Evolutionary conservation across 2,113 vertebrate genomes (phyloP).

Genomic region (Mohoua ochrocephala): DNA sequence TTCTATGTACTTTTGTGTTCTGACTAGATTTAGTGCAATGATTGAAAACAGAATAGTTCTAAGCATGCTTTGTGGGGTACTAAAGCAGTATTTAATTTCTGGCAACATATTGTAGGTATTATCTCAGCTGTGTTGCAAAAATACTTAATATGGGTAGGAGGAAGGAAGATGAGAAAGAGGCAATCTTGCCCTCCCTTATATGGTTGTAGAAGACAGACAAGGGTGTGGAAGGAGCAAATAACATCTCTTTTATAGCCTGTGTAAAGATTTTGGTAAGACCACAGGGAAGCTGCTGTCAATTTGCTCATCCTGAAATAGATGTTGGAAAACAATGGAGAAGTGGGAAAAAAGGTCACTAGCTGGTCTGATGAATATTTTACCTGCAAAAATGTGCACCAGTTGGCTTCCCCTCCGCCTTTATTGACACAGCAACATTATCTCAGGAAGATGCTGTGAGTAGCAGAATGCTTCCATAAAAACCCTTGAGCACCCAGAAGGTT

Average conservation of each 20-base stretch:
- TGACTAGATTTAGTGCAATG: neutral
- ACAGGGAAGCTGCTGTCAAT: neutral
- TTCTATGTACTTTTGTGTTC: slow-evolving; percentile 14
- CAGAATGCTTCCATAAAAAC: neutral
- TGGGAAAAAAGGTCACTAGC: neutral
- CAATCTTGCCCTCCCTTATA: slow-evolving; percentile 19
- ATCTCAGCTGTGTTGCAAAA: slow-evolving; percentile 8
- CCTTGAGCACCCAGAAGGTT: neutral
- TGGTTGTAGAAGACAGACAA: neutral
- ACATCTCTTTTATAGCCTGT: neutral
- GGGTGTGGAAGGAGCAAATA: neutral
- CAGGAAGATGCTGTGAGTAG: neutral
- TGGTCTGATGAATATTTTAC: neutral
- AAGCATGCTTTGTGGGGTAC: neutral
- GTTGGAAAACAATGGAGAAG: neutral
- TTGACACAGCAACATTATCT: neutral
- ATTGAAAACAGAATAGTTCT: slow-evolving; percentile 33
- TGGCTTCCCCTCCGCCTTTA: neutral
- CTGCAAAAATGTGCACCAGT: neutral
- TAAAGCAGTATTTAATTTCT: slow-evolving; percentile 14
- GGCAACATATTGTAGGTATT: slow-evolving; percentile 18
- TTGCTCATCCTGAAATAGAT: neutral
- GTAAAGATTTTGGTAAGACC: neutral
- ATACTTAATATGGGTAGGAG: neutral
- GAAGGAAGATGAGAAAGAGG: neutral